Percentiles rank a stretch among this genome's conserved stretches.
These are phyloP conservation scores for Rhinogobius similis DNA, from an alignment of 2,113 vertebrate species.

Conservation along the genomic window DNA sequence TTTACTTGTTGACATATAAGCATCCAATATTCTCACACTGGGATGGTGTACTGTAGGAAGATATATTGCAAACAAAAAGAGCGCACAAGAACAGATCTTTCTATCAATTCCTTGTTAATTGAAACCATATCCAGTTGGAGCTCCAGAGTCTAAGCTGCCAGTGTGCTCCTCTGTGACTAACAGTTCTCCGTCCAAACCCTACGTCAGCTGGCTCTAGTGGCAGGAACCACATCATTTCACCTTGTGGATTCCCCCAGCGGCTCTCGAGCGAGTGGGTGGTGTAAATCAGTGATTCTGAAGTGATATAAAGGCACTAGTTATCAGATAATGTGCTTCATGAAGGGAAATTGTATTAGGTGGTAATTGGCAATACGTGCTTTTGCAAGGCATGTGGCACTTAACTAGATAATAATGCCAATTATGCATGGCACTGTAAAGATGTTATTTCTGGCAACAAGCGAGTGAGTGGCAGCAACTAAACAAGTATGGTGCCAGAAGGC, in stretches of 20 bases:
- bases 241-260: constrained; percentile 28
- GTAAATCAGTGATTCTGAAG: constrained; percentile 47
- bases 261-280: constrained; percentile 21
- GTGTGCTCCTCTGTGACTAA: constrained; percentile 46
- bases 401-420: neutral
- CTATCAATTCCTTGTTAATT: constrained; percentile 25
- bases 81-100: constrained; percentile 12
- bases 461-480: constrained; percentile 6
- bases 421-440: constrained; percentile 4
- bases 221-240: constrained; percentile 50
- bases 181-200: constrained; percentile 46
- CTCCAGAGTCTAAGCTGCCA: constrained; percentile 26
- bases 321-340: constrained; percentile 31
- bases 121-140: constrained; percentile 26
- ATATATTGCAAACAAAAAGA: neutral
- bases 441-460: constrained; percentile 5
- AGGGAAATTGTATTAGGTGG: constrained; percentile 10
- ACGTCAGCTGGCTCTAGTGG: constrained; percentile 44
- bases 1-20: neutral
- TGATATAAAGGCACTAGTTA: constrained; percentile 44
- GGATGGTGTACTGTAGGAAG: neutral
- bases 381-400: neutral
- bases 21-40: neutral
- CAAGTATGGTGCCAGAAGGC: neutral
- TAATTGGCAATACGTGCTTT: neutral